Evolutionary conservation across 2,888 invertebrate species (phyloP).

Genomic region (Salpingus planirostris): DNA sequence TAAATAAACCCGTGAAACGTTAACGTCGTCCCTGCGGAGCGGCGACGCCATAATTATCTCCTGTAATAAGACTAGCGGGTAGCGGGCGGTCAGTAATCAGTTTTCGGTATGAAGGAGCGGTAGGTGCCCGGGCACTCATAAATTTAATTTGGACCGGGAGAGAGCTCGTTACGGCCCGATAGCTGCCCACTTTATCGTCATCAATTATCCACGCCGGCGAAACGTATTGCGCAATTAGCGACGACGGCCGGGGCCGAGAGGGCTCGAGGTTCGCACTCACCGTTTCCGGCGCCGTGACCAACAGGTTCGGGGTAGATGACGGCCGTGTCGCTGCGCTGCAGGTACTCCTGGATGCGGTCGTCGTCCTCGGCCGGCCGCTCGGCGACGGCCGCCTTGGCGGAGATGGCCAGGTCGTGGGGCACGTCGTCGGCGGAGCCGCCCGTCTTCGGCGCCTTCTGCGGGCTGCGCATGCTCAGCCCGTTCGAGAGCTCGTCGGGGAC

Average conservation of each 20-base stretch:
- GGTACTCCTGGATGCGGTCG: constrained; percentile 42
- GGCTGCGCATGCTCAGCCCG: constrained; percentile 25
- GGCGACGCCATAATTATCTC: constrained; percentile 7
- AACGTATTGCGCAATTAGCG: constrained; percentile 24
- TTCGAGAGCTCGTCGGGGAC: constrained; percentile 29
- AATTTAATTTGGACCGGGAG: constrained; percentile 26
- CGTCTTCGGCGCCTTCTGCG: constrained; percentile 23
- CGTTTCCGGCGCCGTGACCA: constrained; percentile 22
- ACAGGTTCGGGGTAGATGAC: constrained; percentile 46
- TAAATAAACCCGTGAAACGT: constrained; percentile 3
- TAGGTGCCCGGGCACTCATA: constrained; percentile 23
- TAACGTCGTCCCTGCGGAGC: constrained; percentile 9
- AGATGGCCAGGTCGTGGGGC: constrained; percentile 19
- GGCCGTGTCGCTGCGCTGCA: constrained; percentile 45
- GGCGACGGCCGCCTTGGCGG: constrained; percentile 28
- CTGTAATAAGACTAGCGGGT: constrained; percentile 7
- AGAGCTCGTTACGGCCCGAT: constrained; percentile 22
- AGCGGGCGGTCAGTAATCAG: constrained; percentile 21
- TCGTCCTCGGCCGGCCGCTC: constrained; percentile 33
- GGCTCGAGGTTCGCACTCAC: constrained; percentile 9
- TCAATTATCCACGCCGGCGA: constrained; percentile 24
- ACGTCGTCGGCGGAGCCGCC: constrained; percentile 28
- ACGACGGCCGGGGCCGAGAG: constrained; percentile 8
- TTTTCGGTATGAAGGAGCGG: constrained; percentile 22
- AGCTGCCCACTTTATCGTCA: constrained; percentile 25